Evolutionary conservation across 2,113 vertebrate species (phyloP).

Genomic region (Montifringilla adamsi): DNA sequence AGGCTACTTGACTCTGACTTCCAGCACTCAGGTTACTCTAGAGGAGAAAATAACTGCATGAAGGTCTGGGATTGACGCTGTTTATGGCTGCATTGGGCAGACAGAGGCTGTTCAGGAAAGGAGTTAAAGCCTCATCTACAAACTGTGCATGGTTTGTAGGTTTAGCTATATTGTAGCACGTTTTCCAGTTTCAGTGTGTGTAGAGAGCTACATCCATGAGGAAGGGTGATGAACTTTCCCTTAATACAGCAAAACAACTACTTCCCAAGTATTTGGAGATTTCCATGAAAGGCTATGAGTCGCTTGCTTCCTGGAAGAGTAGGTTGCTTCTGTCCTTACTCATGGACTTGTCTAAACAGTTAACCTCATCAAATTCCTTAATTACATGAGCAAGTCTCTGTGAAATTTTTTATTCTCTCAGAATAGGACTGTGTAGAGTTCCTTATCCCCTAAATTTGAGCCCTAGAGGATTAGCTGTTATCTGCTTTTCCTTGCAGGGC

Average conservation of each 20-base stretch:
- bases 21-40: rapidly evolving
- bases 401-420: not conserved
- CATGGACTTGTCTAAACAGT: not conserved
- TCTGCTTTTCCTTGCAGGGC: not conserved
- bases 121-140: not conserved
- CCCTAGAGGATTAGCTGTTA: not conserved
- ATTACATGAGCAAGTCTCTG: not conserved
- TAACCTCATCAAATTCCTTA: not conserved
- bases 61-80: not conserved
- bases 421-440: not conserved
- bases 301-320: not conserved
- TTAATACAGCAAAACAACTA: not conserved
- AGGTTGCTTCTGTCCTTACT: not conserved
- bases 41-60: not conserved
- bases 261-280: not conserved
- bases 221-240: not conserved
- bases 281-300: not conserved
- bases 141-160: not conserved
- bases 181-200: not conserved
- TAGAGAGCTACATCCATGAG: not conserved
- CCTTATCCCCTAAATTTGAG: not conserved
- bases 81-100: not conserved
- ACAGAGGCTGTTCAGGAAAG: not conserved
- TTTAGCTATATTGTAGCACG: not conserved
- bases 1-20: not conserved